Conservation (phyloP, 2,113 vertebrate species). For the Anolis carolinensis region DNA sequence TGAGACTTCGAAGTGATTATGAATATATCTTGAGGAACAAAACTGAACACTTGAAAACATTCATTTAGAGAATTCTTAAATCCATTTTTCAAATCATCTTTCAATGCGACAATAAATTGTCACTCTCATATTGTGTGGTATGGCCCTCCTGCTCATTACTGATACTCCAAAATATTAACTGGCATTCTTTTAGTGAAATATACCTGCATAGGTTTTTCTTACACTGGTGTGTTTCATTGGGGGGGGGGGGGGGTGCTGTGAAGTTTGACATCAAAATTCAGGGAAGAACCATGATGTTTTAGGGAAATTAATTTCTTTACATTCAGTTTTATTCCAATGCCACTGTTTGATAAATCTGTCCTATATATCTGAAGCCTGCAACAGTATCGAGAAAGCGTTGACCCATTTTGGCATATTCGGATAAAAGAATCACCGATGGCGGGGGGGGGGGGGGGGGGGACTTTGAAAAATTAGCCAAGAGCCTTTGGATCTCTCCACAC, state of each 20-base stretch:
- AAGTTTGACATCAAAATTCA: not conserved
- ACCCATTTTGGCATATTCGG: too few species aligned
- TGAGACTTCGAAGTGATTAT: not conserved
- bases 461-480: not conserved
- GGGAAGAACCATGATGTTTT: not conserved
- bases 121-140: not conserved
- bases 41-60: too few species aligned
- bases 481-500: not conserved
- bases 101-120: not conserved
- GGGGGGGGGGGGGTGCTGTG: too few species aligned
- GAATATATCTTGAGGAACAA: not conserved
- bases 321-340: not conserved
- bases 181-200: too few species aligned
- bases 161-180: not conserved
- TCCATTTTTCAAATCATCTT: not conserved
- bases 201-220: too few species aligned
- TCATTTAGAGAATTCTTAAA: too few species aligned
- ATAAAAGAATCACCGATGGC: not conserved
- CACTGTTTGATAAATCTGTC: not conserved
- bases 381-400: not conserved
- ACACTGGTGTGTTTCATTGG: too few species aligned
- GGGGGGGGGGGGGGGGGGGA: too few species aligned
- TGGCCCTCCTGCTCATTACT: not conserved
- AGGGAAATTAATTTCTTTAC: not conserved
- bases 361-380: not conserved